Percentiles rank a stretch among this genome's conserved stretches.
Evolutionary conservation across 2,113 vertebrate genomes (phyloP).

Genomic region (Balaeniceps rex): DNA sequence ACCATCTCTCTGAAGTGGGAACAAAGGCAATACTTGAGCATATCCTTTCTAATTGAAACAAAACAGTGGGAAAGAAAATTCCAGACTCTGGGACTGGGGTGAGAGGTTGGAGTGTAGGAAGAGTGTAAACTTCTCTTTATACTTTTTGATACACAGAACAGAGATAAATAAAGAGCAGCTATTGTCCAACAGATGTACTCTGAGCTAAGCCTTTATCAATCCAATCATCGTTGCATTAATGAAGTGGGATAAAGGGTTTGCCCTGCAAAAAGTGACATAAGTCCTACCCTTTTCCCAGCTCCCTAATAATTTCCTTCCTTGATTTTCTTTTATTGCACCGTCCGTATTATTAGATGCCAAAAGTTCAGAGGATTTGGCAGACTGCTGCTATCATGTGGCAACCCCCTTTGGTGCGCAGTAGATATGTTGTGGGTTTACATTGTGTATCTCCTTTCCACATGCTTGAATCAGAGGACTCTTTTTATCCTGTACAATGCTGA

Average conservation of each 20-base stretch:
- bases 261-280: background rate
- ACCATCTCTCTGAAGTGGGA: slow-evolving; percentile 15
- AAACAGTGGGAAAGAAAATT: slow-evolving; percentile 46
- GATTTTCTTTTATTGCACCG: slow-evolving; percentile 1
- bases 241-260: slow-evolving; percentile 13
- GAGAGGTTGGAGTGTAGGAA: slow-evolving; percentile 38
- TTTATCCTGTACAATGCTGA: background rate
- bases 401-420: background rate
- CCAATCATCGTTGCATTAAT: slow-evolving; percentile 3
- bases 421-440: slow-evolving; percentile 49
- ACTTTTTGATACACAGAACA: background rate
- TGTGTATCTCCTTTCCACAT: slow-evolving; percentile 37
- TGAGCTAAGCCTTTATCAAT: slow-evolving; percentile 8
- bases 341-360: slow-evolving; percentile 34
- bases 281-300: slow-evolving; percentile 23
- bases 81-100: background rate
- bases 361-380: slow-evolving; percentile 58
- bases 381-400: slow-evolving; percentile 44
- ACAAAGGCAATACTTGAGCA: slow-evolving; percentile 31
- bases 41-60: slow-evolving; percentile 27
- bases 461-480: slow-evolving; percentile 6
- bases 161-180: slow-evolving; percentile 25
- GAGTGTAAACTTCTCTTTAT: slow-evolving; percentile 9
- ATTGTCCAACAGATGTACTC: slow-evolving; percentile 26
- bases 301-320: slow-evolving; percentile 48